phyloP scores from a whole-genome alignment of 2,113 vertebrate genomes.

The Melanerpes aurifrons region DNA sequence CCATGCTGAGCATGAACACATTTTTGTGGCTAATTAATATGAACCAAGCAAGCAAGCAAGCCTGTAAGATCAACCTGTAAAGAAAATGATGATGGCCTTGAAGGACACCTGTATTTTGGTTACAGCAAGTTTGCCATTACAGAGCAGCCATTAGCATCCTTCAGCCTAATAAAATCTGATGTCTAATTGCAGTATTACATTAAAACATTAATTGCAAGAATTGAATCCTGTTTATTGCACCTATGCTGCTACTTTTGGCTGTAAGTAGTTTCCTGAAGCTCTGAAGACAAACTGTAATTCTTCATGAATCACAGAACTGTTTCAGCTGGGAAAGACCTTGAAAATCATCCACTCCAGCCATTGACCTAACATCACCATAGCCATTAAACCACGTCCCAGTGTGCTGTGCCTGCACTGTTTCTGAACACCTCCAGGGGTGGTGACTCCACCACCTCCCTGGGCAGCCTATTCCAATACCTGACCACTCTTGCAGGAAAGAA shows the following conservation, averaged over 20 bases:
- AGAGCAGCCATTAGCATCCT: not conserved
- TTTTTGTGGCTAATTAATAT: slow-evolving; percentile 44
- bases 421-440: too few relatives aligned
- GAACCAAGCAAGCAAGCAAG: not conserved
- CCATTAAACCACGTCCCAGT: too few relatives aligned
- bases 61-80: not conserved
- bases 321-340: too few relatives aligned
- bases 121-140: slow-evolving; percentile 1
- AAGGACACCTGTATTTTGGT: slow-evolving; percentile 9
- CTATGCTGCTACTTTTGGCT: not conserved
- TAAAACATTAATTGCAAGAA: slow-evolving; percentile 8
- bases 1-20: not conserved
- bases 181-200: slow-evolving; percentile 36
- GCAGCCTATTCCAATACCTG: too few relatives aligned
- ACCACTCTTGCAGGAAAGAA: too few relatives aligned
- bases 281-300: not conserved
- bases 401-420: too few relatives aligned
- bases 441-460: too few relatives aligned
- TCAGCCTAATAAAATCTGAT: slow-evolving; percentile 22
- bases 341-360: too few relatives aligned
- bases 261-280: not conserved
- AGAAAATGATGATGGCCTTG: slow-evolving; percentile 3
- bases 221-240: not conserved
- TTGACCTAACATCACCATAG: too few relatives aligned
- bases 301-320: not conserved